Base-by-base conservation (phyloP, 2,888 invertebrate genomes). In the Xestia c-nigrum region DNA sequence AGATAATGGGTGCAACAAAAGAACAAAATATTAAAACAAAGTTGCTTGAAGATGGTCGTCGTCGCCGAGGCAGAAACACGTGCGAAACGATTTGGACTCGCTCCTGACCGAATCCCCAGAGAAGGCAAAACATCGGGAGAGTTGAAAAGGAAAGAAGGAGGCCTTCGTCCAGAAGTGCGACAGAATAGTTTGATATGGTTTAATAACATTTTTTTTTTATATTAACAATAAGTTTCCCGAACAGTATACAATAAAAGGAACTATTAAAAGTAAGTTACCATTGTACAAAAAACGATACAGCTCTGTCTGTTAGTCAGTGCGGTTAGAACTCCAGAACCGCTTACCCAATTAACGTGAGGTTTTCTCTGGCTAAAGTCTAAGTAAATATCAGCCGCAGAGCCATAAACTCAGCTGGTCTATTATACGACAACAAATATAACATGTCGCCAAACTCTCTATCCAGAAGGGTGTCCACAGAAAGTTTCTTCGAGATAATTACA, bases 401-500 rank as follows among this genome's bases (percentile, higher is more conserved):
- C 19, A 4, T 1, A 21, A 24, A 4, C 7, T 43, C 12, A 16
- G n/a, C 14, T 78, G n/a, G 31, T 80, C 5, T 61, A 71, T 10
- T 38, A 50, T n/a, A 55, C n/a, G 38, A 47, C 19, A 40, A 12
- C 43, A 40, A 76, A 57, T 31, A 78, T 65, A 40, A 65, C 21
- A 24, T n/a, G 43, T 9, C 14, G 21, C 38, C 46, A n/a, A 63
- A 47, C 4, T 66, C 16, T 69, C 19, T 21, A 59, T 65, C 19
- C 46, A 19, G 46, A 76, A 6, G 52, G 16, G 19, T 55, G 59
- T 50, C 59, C 52, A 74, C 74, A 74, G 24, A 72, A 85, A 76
- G 55, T 74, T 86, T 72, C 61, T 75, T 46, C 63, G 55, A 72
- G 21, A 68, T 72, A 70, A 85, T 76, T 71, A 82, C 67, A 81